A percentile compares a stretch with the other conserved stretches of the same genome.
Evolutionary conservation across 2,113 vertebrate species (phyloP).

Genomic region (Mesoclemmys tuberculata): DNA sequence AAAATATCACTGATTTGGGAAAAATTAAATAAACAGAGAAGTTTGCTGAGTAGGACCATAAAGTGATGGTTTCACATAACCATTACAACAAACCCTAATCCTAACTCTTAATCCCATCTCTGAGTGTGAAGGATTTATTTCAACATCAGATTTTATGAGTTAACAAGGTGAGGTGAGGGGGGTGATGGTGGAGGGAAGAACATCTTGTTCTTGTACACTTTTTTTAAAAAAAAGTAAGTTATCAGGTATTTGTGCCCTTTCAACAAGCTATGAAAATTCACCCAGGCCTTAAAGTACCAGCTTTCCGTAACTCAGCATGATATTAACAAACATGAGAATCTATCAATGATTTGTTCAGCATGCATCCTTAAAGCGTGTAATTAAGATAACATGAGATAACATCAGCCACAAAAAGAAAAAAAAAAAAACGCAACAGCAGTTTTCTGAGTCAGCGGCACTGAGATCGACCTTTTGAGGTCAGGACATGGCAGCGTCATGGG

Average conservation of each 20-base stretch:
- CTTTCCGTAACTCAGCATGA: conserved; percentile 63
- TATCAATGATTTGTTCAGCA: conserved; percentile 66
- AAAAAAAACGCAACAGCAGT: conserved; percentile 18
- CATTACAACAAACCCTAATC: conserved; percentile 1
- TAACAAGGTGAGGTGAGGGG: background rate
- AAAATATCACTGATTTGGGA: conserved; percentile 53
- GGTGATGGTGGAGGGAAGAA: background rate
- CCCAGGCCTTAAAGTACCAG: conserved; percentile 66
- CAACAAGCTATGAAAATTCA: conserved; percentile 66
- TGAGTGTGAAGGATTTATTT: background rate
- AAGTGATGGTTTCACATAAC: background rate
- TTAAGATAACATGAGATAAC: conserved; percentile 74
- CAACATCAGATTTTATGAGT: background rate
- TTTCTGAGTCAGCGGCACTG: conserved; percentile 20
- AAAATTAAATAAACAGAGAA: conserved; percentile 57
- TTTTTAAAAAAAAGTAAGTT: conserved; percentile 57
- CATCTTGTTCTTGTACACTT: conserved; percentile 5
- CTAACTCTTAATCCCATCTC: conserved; percentile 33
- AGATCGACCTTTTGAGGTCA: conserved; percentile 46
- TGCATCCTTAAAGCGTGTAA: conserved; percentile 70
- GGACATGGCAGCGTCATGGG: background rate
- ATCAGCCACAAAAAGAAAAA: conserved; percentile 47
- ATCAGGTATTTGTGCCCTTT: conserved; percentile 59
- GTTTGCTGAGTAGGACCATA: conserved; percentile 25
- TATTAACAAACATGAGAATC: conserved; percentile 79